phyloP scores from a whole-genome alignment of 92 coral and sea anemone genomes.

The Epizoanthus fatuus region DNA sequence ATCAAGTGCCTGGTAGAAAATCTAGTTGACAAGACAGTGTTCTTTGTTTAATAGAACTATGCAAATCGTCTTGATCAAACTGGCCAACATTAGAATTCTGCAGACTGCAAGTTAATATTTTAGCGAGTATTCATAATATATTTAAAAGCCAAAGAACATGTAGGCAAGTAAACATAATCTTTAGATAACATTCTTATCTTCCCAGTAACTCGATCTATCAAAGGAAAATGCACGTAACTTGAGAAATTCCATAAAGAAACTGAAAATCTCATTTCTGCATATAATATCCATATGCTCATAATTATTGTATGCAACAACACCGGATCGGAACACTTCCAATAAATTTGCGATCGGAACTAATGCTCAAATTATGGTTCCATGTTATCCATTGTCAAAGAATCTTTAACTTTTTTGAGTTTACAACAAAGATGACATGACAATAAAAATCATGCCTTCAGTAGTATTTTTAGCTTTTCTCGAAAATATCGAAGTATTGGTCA shows the following conservation, averaged over 20 bases:
- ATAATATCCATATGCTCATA: no score
- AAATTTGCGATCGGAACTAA: neutral
- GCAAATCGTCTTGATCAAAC: no score
- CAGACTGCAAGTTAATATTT: no score
- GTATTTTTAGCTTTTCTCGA: neutral
- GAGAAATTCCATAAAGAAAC: constrained; percentile 9
- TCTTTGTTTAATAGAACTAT: no score
- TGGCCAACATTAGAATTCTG: no score
- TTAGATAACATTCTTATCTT: neutral
- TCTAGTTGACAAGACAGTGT: no score
- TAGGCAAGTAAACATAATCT: neutral
- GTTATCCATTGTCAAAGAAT: neutral
- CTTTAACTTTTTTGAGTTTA: neutral
- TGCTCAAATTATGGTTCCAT: neutral
- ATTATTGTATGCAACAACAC: neutral
- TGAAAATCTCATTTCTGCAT: neutral
- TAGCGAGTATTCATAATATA: no score
- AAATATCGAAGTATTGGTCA: constrained; percentile 27
- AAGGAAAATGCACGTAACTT: constrained; percentile 18
- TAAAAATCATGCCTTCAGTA: constrained; percentile 1
- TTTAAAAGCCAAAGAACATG: no score
- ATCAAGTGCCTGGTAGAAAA: no score
- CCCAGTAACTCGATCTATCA: constrained; percentile 1
- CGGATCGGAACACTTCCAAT: no score
- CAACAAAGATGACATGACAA: neutral